Evolutionary conservation across 2,888 invertebrate species (phyloP), one percentile per base, ranked within the genome.

Genomic region (Eupithecia inturbata): DNA sequence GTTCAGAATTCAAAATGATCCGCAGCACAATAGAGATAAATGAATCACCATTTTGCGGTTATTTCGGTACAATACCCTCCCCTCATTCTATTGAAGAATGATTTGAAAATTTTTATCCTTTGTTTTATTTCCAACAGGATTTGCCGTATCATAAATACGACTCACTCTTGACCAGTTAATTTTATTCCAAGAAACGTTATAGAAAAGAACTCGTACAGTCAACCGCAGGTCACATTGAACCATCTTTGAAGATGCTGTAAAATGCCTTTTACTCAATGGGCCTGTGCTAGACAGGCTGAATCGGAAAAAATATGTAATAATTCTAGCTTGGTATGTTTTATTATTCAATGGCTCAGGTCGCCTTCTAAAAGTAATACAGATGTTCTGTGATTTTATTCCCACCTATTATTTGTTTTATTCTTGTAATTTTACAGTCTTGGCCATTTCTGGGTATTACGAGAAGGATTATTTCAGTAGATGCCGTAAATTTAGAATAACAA

Each of bases 401-500:
- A 22, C 22, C 53, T 22, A 10, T n/a, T 49, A n/a, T 22, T 22
- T 22, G 6, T 57, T 57, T 14, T 1, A 9, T 57, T 57, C 14
- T 26, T 5, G 12, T 10, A 22, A 3, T 10, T 49, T 53, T 9
- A n/a, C n/a, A 53, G n/a, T 53, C 0, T 22, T 22, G 22, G 10
- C 22, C n/a, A 9, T 10, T 26, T 1, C 57, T 12, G 12, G 14
- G 26, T 57, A 57, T 22, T 10, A 26, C 22, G 26, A 26, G 3
- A 26, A 26, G 26, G 22, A 14, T 12, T 57, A 36, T 36, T 64
- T 64, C 7, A 36, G 36, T 33, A 4, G 31, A 33, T 33, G 63
- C 41, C 33, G 45, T 28, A 41, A 28, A 63, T 22, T 62, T 12
- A 62, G 71, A 64, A 49, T 28, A 57, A 68, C 62, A 41, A 64